phyloP scores from a whole-genome alignment of 2,888 invertebrate species.

The Lagria hirta region DNA sequence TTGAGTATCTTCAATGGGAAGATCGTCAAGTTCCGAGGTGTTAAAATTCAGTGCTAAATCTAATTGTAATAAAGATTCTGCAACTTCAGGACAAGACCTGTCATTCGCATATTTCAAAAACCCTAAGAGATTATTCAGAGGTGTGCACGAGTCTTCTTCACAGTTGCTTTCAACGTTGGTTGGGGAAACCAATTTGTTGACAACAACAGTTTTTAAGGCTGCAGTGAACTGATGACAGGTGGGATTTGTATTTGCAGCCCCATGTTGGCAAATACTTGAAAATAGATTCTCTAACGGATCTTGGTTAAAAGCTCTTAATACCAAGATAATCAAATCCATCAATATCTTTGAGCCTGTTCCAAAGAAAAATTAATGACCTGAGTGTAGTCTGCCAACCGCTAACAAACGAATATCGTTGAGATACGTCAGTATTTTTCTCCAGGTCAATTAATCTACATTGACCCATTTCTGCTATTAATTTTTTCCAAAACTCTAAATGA shows the following conservation, averaged over 20 bases:
- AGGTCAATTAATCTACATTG: conserved; percentile 13
- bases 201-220: neutral
- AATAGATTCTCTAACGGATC: conserved; percentile 19
- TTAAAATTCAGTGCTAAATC: neutral
- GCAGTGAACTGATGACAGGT: conserved; percentile 13
- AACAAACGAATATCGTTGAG: conserved; percentile 12
- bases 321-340: conserved; percentile 15
- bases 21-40: conserved; percentile 5
- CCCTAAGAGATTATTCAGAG: neutral
- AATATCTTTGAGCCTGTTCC: conserved; percentile 4
- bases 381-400: conserved; percentile 13
- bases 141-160: neutral
- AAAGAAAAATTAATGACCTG: conserved; percentile 3
- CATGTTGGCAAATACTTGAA: conserved; percentile 5
- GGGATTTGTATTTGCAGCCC: conserved; percentile 1
- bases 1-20: neutral
- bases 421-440: conserved; percentile 3
- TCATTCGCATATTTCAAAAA: too few species aligned
- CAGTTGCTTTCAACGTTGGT: neutral
- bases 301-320: conserved; percentile 19
- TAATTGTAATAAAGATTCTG: neutral
- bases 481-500: conserved; percentile 17
- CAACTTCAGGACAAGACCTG: neutral
- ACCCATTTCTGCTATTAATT: conserved; percentile 5
- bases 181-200: neutral